Evolutionary conservation across 2,888 invertebrate genomes (phyloP), one percentile per base, ranked within the genome.

Genomic region (Oxyscelio sp.): DNA sequence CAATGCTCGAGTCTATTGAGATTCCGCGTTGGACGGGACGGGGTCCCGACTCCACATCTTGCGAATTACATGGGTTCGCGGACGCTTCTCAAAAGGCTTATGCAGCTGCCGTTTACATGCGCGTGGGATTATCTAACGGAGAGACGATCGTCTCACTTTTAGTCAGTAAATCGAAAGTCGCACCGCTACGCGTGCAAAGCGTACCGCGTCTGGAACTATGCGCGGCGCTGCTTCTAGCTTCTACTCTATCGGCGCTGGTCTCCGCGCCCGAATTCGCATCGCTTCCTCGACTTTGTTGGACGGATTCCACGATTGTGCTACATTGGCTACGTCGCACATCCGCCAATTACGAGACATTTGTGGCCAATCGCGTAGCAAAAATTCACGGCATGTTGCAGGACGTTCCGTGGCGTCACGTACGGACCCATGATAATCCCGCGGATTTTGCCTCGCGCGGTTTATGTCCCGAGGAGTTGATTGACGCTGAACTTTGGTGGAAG

Each of bases 341-440:
- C 0, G 74, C 82, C 8, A 58, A 50, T 1, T 86, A 85, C 68
- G 79, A 82, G 50, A 84, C 86, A 9, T 88, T 84, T 54, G 87
- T 87, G 2, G 89, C 89, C 1, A 92, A 92, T 74, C 52, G 91
- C 22, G 90, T 92, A 1, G 81, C 87, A 0, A 75, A n/a, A n/a
- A n/a, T n/a, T n/a, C n/a, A n/a, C n/a, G n/a, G n/a, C n/a, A n/a
- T n/a, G n/a, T n/a, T n/a, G 89, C 68, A 22, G 61, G n/a, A n/a
- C n/a, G 56, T 61, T 11, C 71, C 52, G 15, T 92, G 91, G 91
- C 58, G 61, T 34, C 89, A 92, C 58, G 88, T 92, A 87, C 89
- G 5, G 56, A 80, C 31, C 59, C 86, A n/a, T n/a, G n/a, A n/a
- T n/a, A n/a, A n/a, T n/a, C n/a, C n/a, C n/a, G n/a, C n/a, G n/a